phyloP scores from a whole-genome alignment of 1,140 invertebrate genomes.

The Drosophila subobscura region DNA sequence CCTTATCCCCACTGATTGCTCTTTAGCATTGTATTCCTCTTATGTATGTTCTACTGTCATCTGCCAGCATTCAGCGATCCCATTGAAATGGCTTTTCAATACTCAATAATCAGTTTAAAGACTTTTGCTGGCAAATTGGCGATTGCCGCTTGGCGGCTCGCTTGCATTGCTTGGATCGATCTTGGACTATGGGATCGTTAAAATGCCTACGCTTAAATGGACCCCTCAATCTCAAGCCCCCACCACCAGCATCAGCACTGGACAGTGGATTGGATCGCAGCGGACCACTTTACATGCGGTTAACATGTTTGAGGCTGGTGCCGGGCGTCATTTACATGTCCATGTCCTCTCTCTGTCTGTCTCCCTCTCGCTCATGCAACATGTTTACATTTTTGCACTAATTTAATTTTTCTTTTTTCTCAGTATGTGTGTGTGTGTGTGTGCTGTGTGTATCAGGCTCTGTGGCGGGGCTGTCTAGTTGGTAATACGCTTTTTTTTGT shows the following conservation, averaged over 20 bases:
- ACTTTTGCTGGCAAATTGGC: slow-evolving; percentile 52
- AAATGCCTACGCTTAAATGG: slow-evolving; percentile 54
- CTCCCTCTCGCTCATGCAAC: slow-evolving; percentile 43
- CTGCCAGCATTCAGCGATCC: no score
- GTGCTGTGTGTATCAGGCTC: slow-evolving; percentile 30
- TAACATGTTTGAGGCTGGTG: slow-evolving; percentile 75
- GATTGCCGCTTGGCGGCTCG: slow-evolving; percentile 15
- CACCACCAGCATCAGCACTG: slow-evolving; percentile 11
- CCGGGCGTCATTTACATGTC: slow-evolving; percentile 80
- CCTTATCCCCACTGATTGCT: no score
- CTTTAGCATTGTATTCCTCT: no score
- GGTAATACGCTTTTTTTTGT: slow-evolving; percentile 31
- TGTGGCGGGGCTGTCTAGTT: slow-evolving; percentile 29
- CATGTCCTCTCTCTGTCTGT: slow-evolving; percentile 15
- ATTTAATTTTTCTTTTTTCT: slow-evolving; percentile 77
- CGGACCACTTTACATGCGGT: slow-evolving; percentile 61
- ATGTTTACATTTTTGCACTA: slow-evolving; percentile 82
- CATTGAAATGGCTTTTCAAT: no score
- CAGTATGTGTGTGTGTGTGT: no score
- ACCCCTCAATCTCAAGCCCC: slow-evolving; percentile 17
- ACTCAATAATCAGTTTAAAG: slow-evolving; percentile 31
- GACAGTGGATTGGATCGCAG: slow-evolving; percentile 11
- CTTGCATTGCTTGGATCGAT: slow-evolving; percentile 1
- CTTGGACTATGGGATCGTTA: slow-evolving; percentile 36
- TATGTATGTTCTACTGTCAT: no score